A percentile compares a stretch with the other conserved stretches of the same genome.
Conservation (phyloP, 2,113 vertebrate species). For the Pipra filicauda region DNA sequence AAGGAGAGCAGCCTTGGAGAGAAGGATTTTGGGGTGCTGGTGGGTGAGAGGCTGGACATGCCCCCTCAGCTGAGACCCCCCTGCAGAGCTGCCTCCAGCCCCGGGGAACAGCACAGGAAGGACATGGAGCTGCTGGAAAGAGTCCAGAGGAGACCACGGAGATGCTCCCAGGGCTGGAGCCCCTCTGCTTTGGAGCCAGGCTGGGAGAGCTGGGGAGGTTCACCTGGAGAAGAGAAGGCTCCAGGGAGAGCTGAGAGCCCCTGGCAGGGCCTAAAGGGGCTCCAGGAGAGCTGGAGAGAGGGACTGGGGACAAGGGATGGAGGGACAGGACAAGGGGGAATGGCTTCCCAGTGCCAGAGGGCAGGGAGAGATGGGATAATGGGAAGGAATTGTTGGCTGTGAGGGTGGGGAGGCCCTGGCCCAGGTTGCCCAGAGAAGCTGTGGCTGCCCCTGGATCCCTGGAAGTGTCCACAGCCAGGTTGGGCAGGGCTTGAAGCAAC, state of each 20-base stretch:
- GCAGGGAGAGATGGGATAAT: fast-evolving
- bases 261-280: fast-evolving
- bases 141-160: background rate
- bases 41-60: background rate
- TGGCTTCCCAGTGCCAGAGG: background rate
- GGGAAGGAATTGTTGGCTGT: fast-evolving
- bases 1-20: background rate
- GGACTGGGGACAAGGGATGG: background rate
- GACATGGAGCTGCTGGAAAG: fast-evolving
- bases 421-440: background rate
- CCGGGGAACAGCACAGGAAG: background rate
- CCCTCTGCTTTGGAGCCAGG: background rate
- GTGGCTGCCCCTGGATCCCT: background rate
- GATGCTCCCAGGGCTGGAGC: fast-evolving
- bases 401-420: fast-evolving
- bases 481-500: fast-evolving
- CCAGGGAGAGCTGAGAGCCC: background rate
- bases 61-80: background rate
- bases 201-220: background rate
- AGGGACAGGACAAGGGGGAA: background rate
- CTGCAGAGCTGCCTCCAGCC: background rate
- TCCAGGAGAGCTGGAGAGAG: background rate
- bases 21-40: fast-evolving
- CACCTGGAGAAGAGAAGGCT: background rate
- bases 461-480: too few species aligned